A percentile compares a stretch with the other conserved stretches of the same genome.
phyloP scores from a whole-genome alignment of 30 jellyfish, hydroid and myxozoan species.

The Aurelia aurita region DNA sequence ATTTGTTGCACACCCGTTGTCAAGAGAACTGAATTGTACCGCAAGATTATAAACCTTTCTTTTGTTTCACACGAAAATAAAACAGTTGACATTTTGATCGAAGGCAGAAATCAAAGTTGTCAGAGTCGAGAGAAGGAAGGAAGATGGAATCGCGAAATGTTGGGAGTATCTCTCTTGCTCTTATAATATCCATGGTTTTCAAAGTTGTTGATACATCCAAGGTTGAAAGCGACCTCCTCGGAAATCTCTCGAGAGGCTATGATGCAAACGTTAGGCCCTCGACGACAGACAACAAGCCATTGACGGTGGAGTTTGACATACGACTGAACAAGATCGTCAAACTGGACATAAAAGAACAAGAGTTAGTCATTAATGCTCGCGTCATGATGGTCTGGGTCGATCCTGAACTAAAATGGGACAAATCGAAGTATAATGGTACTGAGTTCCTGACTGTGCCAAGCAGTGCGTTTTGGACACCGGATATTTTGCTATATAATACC shows the following conservation, averaged over 20 bases:
- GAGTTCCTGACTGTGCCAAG: conserved; percentile 25
- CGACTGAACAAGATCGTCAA: conserved; percentile 38
- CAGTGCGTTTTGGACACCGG: conserved; percentile 80
- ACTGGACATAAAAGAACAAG: conserved; percentile 52
- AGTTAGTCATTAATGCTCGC: conserved; percentile 28
- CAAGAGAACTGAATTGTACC: too few species aligned
- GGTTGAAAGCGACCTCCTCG: not conserved
- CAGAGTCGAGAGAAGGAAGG: too few species aligned
- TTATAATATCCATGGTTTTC: too few species aligned
- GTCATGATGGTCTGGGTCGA: conserved; percentile 64
- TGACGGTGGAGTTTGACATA: conserved; percentile 7
- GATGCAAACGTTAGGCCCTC: conserved; percentile 31
- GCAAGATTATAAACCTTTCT: too few species aligned
- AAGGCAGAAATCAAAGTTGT: too few species aligned
- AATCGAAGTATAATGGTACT: conserved; percentile 30
- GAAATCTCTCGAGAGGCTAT: not conserved
- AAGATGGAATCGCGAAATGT: too few species aligned
- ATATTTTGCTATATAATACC: conserved; percentile 65
- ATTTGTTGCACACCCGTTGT: too few species aligned
- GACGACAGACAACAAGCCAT: not conserved
- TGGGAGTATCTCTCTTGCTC: too few species aligned
- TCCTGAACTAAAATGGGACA: conserved; percentile 50
- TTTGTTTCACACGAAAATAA: not conserved
- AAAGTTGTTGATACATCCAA: too few species aligned
- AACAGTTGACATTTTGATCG: not conserved